Evolutionary conservation across 2,888 invertebrate genomes (phyloP).

Genomic region (Aphidius colemani): DNA sequence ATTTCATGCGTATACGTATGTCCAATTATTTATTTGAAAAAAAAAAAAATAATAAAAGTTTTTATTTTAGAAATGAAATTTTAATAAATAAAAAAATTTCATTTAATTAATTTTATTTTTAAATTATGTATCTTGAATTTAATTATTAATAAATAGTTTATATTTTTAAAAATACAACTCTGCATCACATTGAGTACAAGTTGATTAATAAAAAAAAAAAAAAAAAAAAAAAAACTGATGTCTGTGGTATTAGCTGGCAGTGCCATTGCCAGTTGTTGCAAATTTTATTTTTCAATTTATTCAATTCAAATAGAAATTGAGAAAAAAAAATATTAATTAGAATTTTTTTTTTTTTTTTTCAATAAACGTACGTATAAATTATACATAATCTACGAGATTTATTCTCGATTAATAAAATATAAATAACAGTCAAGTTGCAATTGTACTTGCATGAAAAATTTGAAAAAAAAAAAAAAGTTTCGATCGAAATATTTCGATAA

Average conservation of each 20-base stretch:
- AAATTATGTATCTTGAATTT: background rate
- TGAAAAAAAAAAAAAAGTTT: background rate
- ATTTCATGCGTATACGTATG: too few relatives aligned
- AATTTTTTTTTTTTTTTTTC: background rate
- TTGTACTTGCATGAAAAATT: background rate
- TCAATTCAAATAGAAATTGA: constrained; percentile 23
- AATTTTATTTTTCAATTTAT: constrained; percentile 27
- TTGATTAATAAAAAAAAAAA: background rate
- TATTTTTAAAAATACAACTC: background rate
- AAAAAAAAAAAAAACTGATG: background rate
- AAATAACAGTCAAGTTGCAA: constrained; percentile 16
- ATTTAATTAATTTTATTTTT: constrained; percentile 1
- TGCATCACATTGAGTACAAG: constrained; percentile 1
- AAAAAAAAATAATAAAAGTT: background rate
- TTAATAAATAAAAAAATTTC: background rate
- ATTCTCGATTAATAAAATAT: background rate
- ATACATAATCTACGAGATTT: constrained; percentile 2
- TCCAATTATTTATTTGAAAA: constrained; percentile 11
- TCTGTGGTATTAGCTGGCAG: constrained; percentile 24
- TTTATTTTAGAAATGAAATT: background rate
- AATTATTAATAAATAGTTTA: constrained; percentile 11
- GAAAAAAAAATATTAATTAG: background rate
- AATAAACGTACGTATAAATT: constrained; percentile 8
- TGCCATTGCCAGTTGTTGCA: constrained; percentile 29
- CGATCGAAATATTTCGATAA: background rate